Percentiles rank a stretch among this genome's conserved stretches.
These are phyloP conservation scores for Hypomecis punctinalis DNA, from an alignment of 2,888 invertebrate genomes.

Conservation along the genomic window DNA sequence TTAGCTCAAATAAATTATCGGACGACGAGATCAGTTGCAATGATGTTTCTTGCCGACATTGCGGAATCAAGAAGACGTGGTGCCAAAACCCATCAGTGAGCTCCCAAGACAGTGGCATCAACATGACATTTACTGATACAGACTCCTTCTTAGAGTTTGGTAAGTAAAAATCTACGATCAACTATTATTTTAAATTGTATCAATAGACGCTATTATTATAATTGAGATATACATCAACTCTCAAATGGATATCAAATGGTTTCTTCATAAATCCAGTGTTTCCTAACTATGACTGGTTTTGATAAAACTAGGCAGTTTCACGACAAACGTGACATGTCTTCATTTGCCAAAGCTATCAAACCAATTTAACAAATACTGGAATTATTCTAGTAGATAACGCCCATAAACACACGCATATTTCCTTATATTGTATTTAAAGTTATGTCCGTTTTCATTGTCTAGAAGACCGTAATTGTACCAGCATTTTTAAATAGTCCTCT, in stretches of 20 bases:
- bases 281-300: slow-evolving; percentile 32
- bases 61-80: slow-evolving; percentile 83
- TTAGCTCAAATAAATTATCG: slow-evolving; percentile 83
- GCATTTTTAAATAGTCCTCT: no score
- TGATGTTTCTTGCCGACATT: slow-evolving; percentile 78
- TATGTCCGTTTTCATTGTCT: no score
- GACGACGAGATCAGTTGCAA: slow-evolving; percentile 84
- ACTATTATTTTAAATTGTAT: background rate
- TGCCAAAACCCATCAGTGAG: slow-evolving; percentile 89
- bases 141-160: slow-evolving; percentile 84
- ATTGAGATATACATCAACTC: slow-evolving; percentile 3
- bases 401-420: background rate
- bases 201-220: slow-evolving; percentile 2
- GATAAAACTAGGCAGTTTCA: slow-evolving; percentile 19
- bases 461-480: no score
- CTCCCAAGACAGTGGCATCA: slow-evolving; percentile 92
- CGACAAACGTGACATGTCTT: slow-evolving; percentile 4
- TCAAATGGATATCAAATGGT: slow-evolving; percentile 8
- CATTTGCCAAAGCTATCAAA: slow-evolving; percentile 8
- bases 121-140: slow-evolving; percentile 89
- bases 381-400: slow-evolving; percentile 1
- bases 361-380: slow-evolving; percentile 3
- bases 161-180: slow-evolving; percentile 51
- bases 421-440: no score
- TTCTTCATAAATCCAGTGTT: slow-evolving; percentile 36